Conservation (phyloP, 2,113 vertebrate genomes). For the Myodes glareolus region DNA sequence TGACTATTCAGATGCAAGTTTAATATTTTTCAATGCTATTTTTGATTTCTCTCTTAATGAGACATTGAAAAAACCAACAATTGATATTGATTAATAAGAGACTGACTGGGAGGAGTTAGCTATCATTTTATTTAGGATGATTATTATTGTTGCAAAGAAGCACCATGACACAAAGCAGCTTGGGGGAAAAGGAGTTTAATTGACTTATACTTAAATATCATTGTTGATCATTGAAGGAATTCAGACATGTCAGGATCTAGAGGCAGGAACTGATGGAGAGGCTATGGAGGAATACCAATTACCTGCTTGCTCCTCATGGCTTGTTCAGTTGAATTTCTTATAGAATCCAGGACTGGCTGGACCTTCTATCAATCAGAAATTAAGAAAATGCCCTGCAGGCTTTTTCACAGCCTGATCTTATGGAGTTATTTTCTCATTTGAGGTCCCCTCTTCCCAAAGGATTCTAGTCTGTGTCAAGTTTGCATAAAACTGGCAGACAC, state of each 20-base stretch:
- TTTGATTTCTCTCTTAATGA: conserved; percentile 2
- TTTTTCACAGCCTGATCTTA: background rate
- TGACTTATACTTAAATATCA: background rate
- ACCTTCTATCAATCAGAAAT: background rate
- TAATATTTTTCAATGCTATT: background rate
- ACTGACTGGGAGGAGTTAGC: background rate
- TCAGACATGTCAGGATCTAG: background rate
- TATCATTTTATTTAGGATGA: background rate
- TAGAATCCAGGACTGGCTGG: background rate
- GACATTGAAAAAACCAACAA: background rate
- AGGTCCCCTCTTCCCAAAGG: background rate
- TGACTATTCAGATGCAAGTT: background rate
- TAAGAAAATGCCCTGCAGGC: background rate
- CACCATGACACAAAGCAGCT: background rate
- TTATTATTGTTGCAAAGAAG: background rate
- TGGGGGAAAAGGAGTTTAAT: background rate
- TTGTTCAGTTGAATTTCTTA: background rate
- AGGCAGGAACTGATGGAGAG: background rate
- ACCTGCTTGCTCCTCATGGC: no score
- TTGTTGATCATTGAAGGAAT: background rate
- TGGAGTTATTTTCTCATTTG: background rate
- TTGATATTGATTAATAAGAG: conserved; percentile 18
- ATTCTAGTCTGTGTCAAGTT: background rate
- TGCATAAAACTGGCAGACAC: background rate
- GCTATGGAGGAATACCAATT: background rate